Percentiles rank a stretch among this genome's conserved stretches.
Conservation (phyloP, 2,888 invertebrate species). For the Ferdinandea cuprea region DNA sequence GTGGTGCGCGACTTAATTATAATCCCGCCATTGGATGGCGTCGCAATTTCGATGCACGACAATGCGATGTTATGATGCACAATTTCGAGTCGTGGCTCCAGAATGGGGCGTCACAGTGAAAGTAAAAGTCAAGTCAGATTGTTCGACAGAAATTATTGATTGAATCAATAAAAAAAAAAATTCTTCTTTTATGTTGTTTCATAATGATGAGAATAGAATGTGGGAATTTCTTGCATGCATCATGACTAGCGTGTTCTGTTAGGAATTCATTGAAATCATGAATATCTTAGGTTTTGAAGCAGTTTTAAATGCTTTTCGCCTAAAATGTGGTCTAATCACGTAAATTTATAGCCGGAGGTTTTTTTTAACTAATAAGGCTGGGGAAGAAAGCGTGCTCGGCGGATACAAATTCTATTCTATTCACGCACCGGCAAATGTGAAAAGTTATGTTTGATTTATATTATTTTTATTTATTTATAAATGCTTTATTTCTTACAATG, state of each 20-base stretch:
- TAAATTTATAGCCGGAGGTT: no score
- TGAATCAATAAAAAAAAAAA: neutral
- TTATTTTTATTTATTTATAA: no score
- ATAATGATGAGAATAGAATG: neutral
- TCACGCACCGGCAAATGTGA: no score
- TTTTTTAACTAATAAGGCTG: no score
- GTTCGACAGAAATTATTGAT: neutral
- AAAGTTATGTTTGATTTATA: no score
- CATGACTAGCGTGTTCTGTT: neutral
- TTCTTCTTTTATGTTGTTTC: neutral
- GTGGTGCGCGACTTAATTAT: neutral
- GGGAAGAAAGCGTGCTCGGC: no score
- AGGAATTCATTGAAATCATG: neutral
- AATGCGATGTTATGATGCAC: neutral
- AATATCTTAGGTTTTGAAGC: neutral
- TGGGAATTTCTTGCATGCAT: neutral
- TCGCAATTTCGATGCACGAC: slow-evolving; percentile 8
- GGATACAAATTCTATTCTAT: no score
- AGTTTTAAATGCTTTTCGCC: no score
- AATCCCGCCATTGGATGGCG: slow-evolving; percentile 1
- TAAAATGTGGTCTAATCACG: no score
- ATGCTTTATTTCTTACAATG: no score
- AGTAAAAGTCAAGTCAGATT: slow-evolving; percentile 32
- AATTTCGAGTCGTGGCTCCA: slow-evolving; percentile 15
- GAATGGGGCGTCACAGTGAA: slow-evolving; percentile 39